Evolutionary conservation across 1,140 invertebrate genomes (phyloP).

Genomic region (Tribolium madens): DNA sequence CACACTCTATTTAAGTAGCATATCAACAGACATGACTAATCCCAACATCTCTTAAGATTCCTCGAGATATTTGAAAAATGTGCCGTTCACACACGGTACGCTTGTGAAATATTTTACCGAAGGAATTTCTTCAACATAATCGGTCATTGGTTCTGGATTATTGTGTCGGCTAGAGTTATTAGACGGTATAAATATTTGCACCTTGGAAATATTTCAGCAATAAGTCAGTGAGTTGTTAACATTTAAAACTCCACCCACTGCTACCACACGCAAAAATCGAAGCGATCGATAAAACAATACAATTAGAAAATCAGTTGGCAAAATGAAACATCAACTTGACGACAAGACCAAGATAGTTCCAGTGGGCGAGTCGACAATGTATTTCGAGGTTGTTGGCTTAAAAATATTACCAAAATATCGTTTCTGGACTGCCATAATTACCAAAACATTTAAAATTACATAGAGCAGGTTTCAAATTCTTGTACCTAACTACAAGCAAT

Average conservation of each 20-base stretch:
- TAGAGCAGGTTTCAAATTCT: too few relatives aligned
- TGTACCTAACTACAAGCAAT: too few relatives aligned
- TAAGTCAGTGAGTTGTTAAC: not conserved
- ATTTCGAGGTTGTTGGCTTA: too few relatives aligned
- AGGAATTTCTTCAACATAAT: not conserved
- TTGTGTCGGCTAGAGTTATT: not conserved
- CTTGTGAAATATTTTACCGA: not conserved
- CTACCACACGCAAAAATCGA: too few relatives aligned
- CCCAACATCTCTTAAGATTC: not conserved
- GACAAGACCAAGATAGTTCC: too few relatives aligned
- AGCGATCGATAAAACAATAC: too few relatives aligned
- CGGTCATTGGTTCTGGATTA: constrained; percentile 12
- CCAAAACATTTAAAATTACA: too few relatives aligned
- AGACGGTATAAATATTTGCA: constrained; percentile 19
- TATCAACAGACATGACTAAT: not conserved
- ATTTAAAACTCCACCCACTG: not conserved
- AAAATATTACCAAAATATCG: too few relatives aligned
- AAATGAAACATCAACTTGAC: too few relatives aligned
- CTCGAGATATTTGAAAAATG: not conserved
- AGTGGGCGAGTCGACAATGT: too few relatives aligned
- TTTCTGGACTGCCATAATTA: too few relatives aligned
- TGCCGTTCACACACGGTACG: not conserved
- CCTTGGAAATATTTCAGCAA: constrained; percentile 19
- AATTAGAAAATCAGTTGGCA: too few relatives aligned
- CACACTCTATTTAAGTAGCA: not conserved